Conservation (phyloP, 2,888 invertebrate genomes). For the Hemistola chrysoprasaria region DNA sequence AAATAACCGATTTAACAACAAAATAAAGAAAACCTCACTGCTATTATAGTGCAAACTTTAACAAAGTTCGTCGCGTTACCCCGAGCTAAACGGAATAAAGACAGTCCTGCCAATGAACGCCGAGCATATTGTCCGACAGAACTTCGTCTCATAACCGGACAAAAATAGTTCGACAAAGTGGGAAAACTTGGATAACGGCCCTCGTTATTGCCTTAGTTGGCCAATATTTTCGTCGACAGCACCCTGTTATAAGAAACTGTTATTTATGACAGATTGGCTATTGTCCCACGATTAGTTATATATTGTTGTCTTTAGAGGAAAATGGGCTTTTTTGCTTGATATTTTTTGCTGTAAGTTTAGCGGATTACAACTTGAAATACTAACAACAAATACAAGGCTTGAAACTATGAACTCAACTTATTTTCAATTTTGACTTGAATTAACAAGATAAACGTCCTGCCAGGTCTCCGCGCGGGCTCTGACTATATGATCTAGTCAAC, state of each 20-base stretch:
- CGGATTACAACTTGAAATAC: no score
- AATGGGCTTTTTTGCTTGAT: no score
- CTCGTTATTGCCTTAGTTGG: constrained; percentile 78
- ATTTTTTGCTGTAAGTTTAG: no score
- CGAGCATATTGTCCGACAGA: constrained; percentile 59
- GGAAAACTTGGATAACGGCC: constrained; percentile 57
- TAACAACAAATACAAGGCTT: no score
- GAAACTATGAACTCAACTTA: no score
- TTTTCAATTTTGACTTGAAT: no score
- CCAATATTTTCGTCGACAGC: constrained; percentile 72
- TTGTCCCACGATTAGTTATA: constrained; percentile 10
- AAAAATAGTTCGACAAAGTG: constrained; percentile 73
- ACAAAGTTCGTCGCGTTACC: constrained; percentile 22
- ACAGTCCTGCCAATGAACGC: constrained; percentile 45
- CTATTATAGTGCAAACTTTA: constrained; percentile 30
- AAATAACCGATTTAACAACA: no score
- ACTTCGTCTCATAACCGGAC: constrained; percentile 74
- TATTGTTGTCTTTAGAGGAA: constrained; percentile 1
- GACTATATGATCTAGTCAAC: no score
- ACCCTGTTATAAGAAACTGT: constrained; percentile 65
- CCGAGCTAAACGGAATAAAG: constrained; percentile 47
- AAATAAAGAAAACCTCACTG: constrained; percentile 17
- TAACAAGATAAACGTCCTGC: no score
- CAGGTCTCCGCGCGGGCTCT: no score
- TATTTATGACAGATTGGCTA: constrained; percentile 26